A percentile compares a stretch with the other conserved stretches of the same genome.
Conservation (phyloP, 2,888 invertebrate genomes). For the Neuroscelio doddi region DNA sequence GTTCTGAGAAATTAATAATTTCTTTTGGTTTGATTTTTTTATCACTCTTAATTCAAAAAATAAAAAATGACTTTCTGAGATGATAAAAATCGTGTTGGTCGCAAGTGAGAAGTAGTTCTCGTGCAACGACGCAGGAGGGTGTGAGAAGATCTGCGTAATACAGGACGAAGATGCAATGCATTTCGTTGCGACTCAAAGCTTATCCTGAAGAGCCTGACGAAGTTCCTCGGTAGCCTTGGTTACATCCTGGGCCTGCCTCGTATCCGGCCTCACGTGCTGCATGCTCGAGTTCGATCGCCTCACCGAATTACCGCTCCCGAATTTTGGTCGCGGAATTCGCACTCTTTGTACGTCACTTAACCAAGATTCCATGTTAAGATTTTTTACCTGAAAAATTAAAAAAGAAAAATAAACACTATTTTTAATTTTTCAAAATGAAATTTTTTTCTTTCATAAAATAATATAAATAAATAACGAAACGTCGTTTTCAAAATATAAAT, state of each 20-base stretch:
- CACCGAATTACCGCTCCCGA: conserved; percentile 76
- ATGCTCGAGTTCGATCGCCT: conserved; percentile 73
- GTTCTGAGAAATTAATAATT: too few species aligned
- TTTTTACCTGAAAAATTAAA: too few species aligned
- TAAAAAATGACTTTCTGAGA: neutral
- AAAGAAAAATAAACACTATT: too few species aligned
- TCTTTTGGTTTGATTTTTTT: neutral
- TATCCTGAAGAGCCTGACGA: conserved; percentile 83
- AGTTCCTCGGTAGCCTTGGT: conserved; percentile 84
- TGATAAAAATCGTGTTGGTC: neutral
- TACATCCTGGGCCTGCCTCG: conserved; percentile 73
- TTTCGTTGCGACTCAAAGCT: conserved; percentile 75
- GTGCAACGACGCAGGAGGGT: conserved; percentile 4
- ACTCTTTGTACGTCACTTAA: conserved; percentile 87
- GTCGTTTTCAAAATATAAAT: too few species aligned
- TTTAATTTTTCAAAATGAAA: too few species aligned
- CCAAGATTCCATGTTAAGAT: conserved; percentile 93
- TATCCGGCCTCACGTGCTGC: conserved; percentile 75
- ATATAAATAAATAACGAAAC: too few species aligned
- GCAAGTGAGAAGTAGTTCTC: neutral
- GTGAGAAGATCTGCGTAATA: conserved; percentile 36
- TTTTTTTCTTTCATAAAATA: neutral
- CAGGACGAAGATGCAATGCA: conserved; percentile 12
- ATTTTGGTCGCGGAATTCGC: conserved; percentile 88
- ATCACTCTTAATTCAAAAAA: neutral